phyloP scores from a whole-genome alignment of 2,797 vertebrate genomes.

The Lepus townsendii region DNA sequence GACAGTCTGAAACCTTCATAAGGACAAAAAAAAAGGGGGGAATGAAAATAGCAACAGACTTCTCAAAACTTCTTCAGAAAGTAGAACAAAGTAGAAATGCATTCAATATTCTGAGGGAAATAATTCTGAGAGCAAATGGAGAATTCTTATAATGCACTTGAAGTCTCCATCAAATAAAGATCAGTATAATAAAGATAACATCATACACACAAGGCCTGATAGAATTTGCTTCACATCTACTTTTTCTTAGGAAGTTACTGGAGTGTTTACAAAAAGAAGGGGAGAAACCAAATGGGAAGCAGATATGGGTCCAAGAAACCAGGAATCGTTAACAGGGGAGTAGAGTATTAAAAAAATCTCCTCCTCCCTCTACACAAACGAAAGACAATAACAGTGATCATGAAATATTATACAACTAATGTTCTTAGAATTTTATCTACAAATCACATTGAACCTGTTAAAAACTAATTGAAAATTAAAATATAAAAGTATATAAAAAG shows the following conservation, averaged over 20 bases:
- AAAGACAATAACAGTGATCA: background rate
- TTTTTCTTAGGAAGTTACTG: background rate
- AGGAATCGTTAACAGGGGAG: background rate
- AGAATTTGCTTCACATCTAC: background rate
- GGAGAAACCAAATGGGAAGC: background rate
- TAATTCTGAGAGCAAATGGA: background rate
- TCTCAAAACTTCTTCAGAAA: background rate
- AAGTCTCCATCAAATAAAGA: background rate
- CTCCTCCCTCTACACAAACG: background rate
- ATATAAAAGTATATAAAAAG: too few species aligned
- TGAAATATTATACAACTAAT: background rate
- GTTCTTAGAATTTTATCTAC: too few species aligned
- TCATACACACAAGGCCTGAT: background rate
- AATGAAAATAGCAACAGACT: background rate
- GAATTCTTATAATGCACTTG: background rate
- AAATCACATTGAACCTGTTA: too few species aligned
- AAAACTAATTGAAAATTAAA: too few species aligned
- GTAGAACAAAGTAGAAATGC: background rate
- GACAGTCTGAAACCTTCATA: background rate
- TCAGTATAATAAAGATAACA: background rate
- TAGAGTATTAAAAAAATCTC: background rate
- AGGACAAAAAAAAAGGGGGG: background rate
- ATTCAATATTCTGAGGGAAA: background rate
- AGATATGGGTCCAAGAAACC: background rate
- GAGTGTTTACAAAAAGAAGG: background rate